phyloP scores from a whole-genome alignment of 2,113 vertebrate species.

The Eupsittula cactorum region DNA sequence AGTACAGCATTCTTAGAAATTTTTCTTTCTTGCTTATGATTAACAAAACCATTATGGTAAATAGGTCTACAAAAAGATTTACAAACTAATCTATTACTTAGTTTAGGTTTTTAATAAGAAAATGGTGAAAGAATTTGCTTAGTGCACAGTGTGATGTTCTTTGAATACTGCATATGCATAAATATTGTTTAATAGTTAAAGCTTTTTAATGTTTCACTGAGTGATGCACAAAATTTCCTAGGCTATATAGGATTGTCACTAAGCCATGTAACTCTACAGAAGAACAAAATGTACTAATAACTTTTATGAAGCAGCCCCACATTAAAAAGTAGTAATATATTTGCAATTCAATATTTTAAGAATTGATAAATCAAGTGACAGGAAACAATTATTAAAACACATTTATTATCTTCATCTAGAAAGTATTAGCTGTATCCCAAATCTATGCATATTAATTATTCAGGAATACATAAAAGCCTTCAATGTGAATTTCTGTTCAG shows the following conservation, averaged over 20 bases:
- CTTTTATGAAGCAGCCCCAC: not conserved
- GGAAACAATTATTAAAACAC: conserved; percentile 6
- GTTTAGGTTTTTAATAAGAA: not conserved
- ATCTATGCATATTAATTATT: conserved; percentile 19
- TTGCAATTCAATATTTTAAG: conserved; percentile 24
- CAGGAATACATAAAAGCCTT: not conserved
- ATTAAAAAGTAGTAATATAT: not conserved
- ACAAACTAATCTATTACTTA: not conserved
- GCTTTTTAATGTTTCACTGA: conserved; percentile 12
- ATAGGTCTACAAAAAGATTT: not conserved
- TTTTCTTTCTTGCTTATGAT: not conserved
- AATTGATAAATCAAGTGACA: conserved; percentile 5
- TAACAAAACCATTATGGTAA: not conserved
- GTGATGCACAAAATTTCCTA: not conserved
- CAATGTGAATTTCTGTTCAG: not conserved
- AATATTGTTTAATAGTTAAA: conserved; percentile 23
- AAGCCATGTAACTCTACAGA: not conserved
- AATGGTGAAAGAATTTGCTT: not conserved
- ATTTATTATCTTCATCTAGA: conserved; percentile 9
- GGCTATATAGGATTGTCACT: not conserved
- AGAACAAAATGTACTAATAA: not conserved
- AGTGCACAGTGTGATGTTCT: not conserved
- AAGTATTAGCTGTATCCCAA: not conserved
- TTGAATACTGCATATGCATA: not conserved
- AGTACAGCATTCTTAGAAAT: not conserved